Percentiles rank a stretch among this genome's conserved stretches.
Conservation (phyloP, 2,888 invertebrate genomes). For the Noctuana brunneofusca region DNA sequence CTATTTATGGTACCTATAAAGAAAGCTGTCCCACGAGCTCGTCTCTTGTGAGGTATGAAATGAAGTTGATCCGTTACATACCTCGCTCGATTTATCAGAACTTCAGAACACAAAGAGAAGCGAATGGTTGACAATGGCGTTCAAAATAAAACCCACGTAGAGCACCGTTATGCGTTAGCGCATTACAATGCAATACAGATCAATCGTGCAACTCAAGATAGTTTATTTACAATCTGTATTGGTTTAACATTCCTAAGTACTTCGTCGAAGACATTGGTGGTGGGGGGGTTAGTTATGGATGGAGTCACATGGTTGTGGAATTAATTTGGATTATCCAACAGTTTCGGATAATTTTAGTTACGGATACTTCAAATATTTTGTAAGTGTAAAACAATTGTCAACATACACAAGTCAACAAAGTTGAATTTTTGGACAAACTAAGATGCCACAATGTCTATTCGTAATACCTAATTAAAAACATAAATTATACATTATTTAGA, state of each 20-base stretch:
- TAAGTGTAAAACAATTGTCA: too few species aligned
- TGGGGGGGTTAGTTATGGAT: too few species aligned
- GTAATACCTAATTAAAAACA: too few species aligned
- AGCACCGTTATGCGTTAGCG: conserved; percentile 23
- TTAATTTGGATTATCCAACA: too few species aligned
- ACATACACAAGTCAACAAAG: too few species aligned
- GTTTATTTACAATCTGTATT: conserved; percentile 13
- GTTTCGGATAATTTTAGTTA: too few species aligned
- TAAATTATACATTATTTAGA: too few species aligned
- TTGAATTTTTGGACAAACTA: too few species aligned
- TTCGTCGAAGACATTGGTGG: not conserved
- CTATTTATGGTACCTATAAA: not conserved
- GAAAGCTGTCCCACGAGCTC: not conserved
- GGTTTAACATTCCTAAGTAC: not conserved
- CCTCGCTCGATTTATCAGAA: conserved; percentile 11
- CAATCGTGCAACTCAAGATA: conserved; percentile 14
- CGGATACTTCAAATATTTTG: too few species aligned
- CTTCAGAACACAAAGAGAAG: conserved; percentile 25
- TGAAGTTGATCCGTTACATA: conserved; percentile 14
- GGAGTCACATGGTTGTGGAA: too few species aligned
- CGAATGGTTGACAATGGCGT: conserved; percentile 27
- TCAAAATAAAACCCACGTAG: conserved; percentile 29
- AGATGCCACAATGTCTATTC: too few species aligned
- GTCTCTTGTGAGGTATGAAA: not conserved
- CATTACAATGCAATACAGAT: conserved; percentile 34